A percentile compares a stretch with the other conserved stretches of the same genome.
Conservation (phyloP, 2,888 invertebrate species). For the Ectemnius cavifrons region DNA sequence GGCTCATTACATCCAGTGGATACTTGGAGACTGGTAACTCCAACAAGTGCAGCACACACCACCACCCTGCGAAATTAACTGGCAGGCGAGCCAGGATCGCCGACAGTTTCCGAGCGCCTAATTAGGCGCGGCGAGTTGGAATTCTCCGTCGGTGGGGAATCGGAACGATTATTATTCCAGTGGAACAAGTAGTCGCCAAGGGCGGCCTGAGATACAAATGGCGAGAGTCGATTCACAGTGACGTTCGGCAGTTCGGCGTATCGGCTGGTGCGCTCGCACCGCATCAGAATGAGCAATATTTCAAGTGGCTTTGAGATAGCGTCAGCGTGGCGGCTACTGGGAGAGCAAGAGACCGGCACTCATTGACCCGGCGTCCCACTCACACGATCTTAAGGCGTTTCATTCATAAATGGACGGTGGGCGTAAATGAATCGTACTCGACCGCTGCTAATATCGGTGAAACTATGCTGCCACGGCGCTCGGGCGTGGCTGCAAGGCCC, state of each 20-base stretch:
- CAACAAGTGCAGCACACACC: no score
- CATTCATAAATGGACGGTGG: slow-evolving; percentile 67
- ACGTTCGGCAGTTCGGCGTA: slow-evolving; percentile 14
- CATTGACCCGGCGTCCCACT: slow-evolving; percentile 64
- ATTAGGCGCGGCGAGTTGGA: no score
- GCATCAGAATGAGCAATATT: slow-evolving; percentile 62
- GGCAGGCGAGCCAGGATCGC: no score
- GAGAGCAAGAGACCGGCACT: slow-evolving; percentile 44
- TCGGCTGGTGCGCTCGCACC: slow-evolving; percentile 53
- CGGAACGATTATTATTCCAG: no score
- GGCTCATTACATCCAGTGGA: no score
- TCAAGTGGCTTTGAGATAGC: slow-evolving; percentile 64
- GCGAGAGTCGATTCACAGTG: background rate
- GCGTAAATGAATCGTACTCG: slow-evolving; percentile 69
- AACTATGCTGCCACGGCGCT: slow-evolving; percentile 48
- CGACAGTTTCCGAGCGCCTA: no score
- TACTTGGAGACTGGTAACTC: no score
- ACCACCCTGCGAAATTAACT: no score
- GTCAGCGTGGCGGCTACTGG: slow-evolving; percentile 62
- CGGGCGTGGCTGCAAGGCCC: slow-evolving; percentile 55
- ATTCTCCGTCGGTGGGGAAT: no score
- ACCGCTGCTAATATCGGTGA: slow-evolving; percentile 62
- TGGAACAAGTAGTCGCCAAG: background rate
- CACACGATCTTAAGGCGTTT: slow-evolving; percentile 58
- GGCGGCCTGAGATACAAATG: slow-evolving; percentile 1